Evolutionary conservation across 1,140 invertebrate genomes (phyloP), one percentile per base, ranked within the genome.

Genomic region (Heliconius hewitsoni): DNA sequence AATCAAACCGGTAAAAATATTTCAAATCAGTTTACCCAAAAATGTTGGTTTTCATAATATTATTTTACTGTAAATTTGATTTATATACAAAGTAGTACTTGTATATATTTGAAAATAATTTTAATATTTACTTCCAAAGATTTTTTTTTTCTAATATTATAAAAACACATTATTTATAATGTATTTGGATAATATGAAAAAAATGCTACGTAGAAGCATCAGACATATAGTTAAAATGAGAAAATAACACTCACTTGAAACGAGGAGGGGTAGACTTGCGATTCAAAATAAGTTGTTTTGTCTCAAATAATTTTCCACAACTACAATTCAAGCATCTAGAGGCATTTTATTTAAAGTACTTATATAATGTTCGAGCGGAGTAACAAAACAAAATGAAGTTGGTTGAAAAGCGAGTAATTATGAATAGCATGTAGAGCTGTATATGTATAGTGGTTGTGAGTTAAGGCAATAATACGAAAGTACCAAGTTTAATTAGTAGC

Each of bases 401-500:
- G 55, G 73, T 52, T 81, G 79, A 82, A 84, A 76, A 84, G 80
- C 78, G 70, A 75, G 75, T 82, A 84, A 81, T 79, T 83, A 81
- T 50, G 77, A 78, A 79, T 78, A 75, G 79, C 71, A 78, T 37
- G 34, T 82, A 50, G 1, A 30, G 30, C 30, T 30, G 30, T 30
- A 30, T 30, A 30, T 30, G 30, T 11, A 8, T 81, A 50, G 77
- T 78, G 73, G 74, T 72, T 79, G 50, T 79, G 74, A 79, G 79
- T 82, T 82, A 85, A 84, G 80, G 82, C 81, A 82, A 86, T 83
- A 86, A 84, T 80, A 85, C 84, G 84, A 85, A 87, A 86, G 83
- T 85, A 86, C 82, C 82, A 89, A 89, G 74, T 90, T 87, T 90
- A 91, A 89, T 89, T 88, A 91, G 84, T 80, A 77, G 76, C 77